Evolutionary conservation across 2,888 invertebrate species (phyloP).

Genomic region (Microchrysa polita): DNA sequence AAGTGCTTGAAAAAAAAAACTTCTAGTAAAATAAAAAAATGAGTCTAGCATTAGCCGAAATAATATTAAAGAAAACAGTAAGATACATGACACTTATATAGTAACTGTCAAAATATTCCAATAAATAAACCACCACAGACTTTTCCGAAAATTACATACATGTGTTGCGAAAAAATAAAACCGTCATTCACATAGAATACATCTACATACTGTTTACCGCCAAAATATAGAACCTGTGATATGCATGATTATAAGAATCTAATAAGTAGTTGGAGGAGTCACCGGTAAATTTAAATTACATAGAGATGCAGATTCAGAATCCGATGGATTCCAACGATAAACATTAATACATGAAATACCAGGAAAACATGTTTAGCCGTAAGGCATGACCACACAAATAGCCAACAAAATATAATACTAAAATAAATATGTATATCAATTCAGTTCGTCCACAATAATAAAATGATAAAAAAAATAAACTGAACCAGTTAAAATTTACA

Average conservation of each 20-base stretch:
- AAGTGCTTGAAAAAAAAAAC: not conserved
- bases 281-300: not conserved
- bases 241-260: slow-evolving; percentile 3
- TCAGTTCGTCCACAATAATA: no score
- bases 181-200: not conserved
- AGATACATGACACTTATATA: no score
- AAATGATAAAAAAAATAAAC: no score
- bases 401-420: no score
- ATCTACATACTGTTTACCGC: not conserved
- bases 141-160: not conserved
- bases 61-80: not conserved
- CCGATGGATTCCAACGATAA: no score
- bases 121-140: not conserved
- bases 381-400: no score
- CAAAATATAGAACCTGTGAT: slow-evolving; percentile 25
- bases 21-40: not conserved
- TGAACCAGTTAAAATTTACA: no score
- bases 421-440: no score
- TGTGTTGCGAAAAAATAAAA: not conserved
- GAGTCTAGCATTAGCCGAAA: not conserved
- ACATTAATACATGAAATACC: no score
- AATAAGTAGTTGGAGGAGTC: not conserved
- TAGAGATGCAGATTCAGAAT: no score
- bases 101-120: no score
- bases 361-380: no score